These are phyloP conservation scores for Lumbricus terrestris DNA, from an alignment of 2,888 invertebrate species.

Conservation along the genomic window DNA sequence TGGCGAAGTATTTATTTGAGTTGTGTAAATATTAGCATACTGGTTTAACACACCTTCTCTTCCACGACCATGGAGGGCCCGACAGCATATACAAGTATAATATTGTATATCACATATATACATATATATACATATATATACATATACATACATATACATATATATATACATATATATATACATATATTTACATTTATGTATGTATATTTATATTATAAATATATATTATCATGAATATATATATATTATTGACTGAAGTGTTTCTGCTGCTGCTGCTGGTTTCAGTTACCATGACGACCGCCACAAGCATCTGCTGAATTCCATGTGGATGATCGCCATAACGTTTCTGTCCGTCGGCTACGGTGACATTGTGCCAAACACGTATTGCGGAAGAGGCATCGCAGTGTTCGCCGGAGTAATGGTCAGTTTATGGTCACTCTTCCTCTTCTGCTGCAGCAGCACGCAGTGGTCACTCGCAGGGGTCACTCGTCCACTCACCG, in stretches of 20 bases:
- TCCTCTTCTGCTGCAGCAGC: too few relatives aligned
- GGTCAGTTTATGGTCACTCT: conserved; percentile 30
- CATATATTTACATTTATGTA: too few relatives aligned
- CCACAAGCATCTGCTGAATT: conserved; percentile 53
- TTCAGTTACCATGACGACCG: conserved; percentile 35
- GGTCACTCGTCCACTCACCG: background rate
- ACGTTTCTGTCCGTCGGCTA: conserved; percentile 59
- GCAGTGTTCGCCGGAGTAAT: conserved; percentile 55
- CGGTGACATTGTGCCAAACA: conserved; percentile 57
- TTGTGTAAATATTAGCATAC: background rate
- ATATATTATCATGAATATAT: too few relatives aligned
- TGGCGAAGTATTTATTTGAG: background rate
- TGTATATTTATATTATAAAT: too few relatives aligned
- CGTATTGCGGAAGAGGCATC: conserved; percentile 57
- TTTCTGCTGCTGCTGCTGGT: background rate
- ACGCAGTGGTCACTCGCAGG: too few relatives aligned
- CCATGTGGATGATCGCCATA: conserved; percentile 58
- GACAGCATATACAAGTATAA: too few relatives aligned
- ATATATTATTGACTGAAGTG: background rate
- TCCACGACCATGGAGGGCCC: background rate
- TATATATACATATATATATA: too few relatives aligned
- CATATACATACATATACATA: too few relatives aligned
- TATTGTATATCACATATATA: too few relatives aligned
- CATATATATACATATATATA: too few relatives aligned
- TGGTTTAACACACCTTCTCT: background rate